Base-by-base conservation (phyloP, 1,140 invertebrate species). In the Plodia interpunctella region DNA sequence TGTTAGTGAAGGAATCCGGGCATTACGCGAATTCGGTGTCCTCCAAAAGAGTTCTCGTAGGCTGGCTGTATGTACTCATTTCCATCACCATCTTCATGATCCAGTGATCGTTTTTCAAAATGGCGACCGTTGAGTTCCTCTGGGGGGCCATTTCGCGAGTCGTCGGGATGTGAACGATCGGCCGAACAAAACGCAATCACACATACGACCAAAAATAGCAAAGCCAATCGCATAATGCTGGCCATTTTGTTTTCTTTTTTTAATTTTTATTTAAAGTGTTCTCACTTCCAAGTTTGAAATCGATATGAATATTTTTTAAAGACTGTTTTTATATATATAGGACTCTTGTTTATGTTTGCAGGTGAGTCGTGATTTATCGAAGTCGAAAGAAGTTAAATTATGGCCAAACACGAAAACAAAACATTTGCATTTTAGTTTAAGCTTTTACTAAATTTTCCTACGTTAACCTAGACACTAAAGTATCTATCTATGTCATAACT, bases 1-100 rank as follows among this genome's bases (percentile, higher is more conserved):
- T 2, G 30, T 76, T 63, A 82, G 60, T 84, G 81, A 20, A 84
- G 77, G 35, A 74, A 84, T 44, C 79, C 81, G 52, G 81, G 79
- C n/a, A 82, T 18, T 0, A 76, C 67, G 2, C 76, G 67, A 49
- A 84, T 80, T 51, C 74, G 74, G 68, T 81, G 77, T 0, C 75
- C 70, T 57, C 73, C 74, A 32, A 77, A 81, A 0, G 75, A 68
- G 20, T 68, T 78, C 35, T 77, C 78, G 13, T 76, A 76, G n/a
- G 56, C 60, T 1, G 65, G 62, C n/a, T 70, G 56, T 20, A 65
- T 62, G 11, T 49, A 57, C 8, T 64, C 63, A 11, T 53, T 53
- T 53, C 65, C 66, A 13, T 60, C 70, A 51, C 59, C 63, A 50
- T 66, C 63, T 59, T 57, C 28, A 15, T 49, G 18, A 13, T 35